These are phyloP conservation scores for Aleiodes sp. DNA, from an alignment of 1,140 invertebrate species.

Conservation along the genomic window DNA sequence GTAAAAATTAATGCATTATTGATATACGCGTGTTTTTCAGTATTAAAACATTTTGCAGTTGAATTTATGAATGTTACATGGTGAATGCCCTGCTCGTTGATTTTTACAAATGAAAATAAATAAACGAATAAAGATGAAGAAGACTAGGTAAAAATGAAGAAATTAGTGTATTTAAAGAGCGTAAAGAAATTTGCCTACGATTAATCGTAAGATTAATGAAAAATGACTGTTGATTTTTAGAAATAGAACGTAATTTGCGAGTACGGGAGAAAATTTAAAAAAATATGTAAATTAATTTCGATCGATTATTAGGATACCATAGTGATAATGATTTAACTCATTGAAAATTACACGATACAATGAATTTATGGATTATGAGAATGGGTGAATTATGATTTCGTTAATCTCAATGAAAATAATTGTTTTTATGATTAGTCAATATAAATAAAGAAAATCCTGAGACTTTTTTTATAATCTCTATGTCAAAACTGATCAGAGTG, in stretches of 20 bases:
- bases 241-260: not conserved
- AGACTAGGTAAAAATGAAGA: too few relatives aligned
- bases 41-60: conserved; percentile 42
- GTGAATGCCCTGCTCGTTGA: conserved; percentile 25
- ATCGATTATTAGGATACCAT: not conserved
- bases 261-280: not conserved
- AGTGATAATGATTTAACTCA: not conserved
- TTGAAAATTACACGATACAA: not conserved
- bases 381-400: not conserved
- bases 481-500: conserved; percentile 30
- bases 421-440: not conserved
- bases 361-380: not conserved
- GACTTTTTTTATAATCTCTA: conserved; percentile 27
- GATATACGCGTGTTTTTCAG: conserved; percentile 42
- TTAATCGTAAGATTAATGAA: conserved; percentile 22
- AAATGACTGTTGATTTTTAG: conserved; percentile 26
- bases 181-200: not conserved
- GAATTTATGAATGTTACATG: conserved; percentile 28
- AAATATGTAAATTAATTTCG: conserved; percentile 1
- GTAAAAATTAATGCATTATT: conserved; percentile 24
- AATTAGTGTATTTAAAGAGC: conserved; percentile 10
- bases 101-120: conserved; percentile 34
- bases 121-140: conserved; percentile 17
- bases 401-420: not conserved
- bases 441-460: not conserved